phyloP scores from a whole-genome alignment of 1,140 invertebrate species.

The Archivesica marissinica region DNA sequence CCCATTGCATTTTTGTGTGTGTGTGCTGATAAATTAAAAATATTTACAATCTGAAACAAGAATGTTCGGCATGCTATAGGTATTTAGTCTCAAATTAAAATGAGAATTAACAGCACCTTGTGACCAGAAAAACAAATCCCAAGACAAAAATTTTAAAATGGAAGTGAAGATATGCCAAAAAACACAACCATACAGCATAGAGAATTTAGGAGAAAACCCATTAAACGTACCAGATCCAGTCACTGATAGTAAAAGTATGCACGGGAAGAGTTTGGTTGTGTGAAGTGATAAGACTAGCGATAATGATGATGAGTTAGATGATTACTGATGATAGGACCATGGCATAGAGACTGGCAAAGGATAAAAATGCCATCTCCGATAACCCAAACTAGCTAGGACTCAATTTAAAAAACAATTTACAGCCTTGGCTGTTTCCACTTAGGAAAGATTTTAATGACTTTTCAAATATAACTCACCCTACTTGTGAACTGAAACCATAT shows the following conservation, averaged over 20 bases:
- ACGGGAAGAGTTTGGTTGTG: conserved; percentile 46
- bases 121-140: conserved; percentile 4
- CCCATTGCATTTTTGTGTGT: no score
- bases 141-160: conserved; percentile 18
- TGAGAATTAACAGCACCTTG: background rate
- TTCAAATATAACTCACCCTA: background rate
- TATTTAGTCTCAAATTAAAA: conserved; percentile 12
- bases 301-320: conserved; percentile 58
- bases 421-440: conserved; percentile 15
- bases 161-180: conserved; percentile 39
- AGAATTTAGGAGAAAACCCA: conserved; percentile 54
- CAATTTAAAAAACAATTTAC: conserved; percentile 57
- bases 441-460: conserved; percentile 40
- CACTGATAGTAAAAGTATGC: conserved; percentile 62
- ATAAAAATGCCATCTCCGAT: conserved; percentile 57
- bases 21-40: no score
- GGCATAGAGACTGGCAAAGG: conserved; percentile 44
- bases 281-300: conserved; percentile 54
- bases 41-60: no score
- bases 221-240: conserved; percentile 47
- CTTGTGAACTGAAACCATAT: background rate
- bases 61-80: background rate
- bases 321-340: conserved; percentile 45
- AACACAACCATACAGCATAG: conserved; percentile 10
- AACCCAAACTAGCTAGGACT: conserved; percentile 39